phyloP scores from a whole-genome alignment of 2,888 invertebrate genomes.

The Poecilus cupreus region DNA sequence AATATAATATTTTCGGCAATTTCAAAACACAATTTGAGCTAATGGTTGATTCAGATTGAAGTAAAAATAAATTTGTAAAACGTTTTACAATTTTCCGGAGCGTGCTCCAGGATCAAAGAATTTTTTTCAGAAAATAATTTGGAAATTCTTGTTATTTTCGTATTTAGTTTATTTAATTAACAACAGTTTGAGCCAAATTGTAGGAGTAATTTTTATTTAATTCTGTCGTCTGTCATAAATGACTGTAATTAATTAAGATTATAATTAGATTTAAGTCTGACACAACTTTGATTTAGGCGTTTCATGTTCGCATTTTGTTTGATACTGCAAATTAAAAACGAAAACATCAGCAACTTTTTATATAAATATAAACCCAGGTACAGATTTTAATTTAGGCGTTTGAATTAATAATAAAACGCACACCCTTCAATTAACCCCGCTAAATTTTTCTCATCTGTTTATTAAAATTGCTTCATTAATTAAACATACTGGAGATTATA shows the following conservation, averaged over 20 bases:
- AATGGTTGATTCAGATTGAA: too few species aligned
- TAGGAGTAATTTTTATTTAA: not conserved
- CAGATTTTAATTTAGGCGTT: not conserved
- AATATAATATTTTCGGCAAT: too few species aligned
- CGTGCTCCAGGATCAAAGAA: not conserved
- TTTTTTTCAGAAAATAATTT: not conserved
- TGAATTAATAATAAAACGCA: not conserved
- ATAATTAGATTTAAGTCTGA: not conserved
- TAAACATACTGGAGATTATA: not conserved
- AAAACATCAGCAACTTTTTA: not conserved
- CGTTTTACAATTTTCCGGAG: not conserved
- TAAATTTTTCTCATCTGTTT: not conserved
- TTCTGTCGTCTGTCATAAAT: not conserved
- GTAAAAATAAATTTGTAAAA: not conserved
- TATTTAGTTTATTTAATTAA: not conserved
- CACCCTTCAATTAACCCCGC: too few species aligned
- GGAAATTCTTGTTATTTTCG: not conserved
- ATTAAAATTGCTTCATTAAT: slow-evolving; percentile 25
- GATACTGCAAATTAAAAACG: not conserved
- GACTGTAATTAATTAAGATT: not conserved
- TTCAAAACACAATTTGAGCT: too few species aligned
- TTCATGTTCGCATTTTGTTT: not conserved
- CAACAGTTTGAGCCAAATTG: not conserved
- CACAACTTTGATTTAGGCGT: too few species aligned
- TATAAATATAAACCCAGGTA: not conserved